Conservation (phyloP, 2,797 vertebrate species). For the Acanthopagrus latus region DNA sequence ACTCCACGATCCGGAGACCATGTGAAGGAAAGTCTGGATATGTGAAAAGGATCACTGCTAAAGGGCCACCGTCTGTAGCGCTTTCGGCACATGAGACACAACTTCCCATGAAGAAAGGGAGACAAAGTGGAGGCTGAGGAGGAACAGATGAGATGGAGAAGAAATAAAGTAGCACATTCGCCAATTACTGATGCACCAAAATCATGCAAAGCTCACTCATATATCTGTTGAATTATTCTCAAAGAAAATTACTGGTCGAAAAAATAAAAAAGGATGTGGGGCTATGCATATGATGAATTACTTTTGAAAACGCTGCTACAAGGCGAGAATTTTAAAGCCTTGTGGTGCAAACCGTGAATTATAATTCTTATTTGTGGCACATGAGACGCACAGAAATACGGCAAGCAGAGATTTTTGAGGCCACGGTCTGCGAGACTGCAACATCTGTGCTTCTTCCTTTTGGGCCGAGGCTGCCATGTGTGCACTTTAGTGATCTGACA, state of each 20-base stretch:
- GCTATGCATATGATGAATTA: conserved; percentile 39
- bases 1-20: conserved; percentile 59
- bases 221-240: conserved; percentile 73
- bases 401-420: conserved; percentile 39
- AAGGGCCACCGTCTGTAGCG: conserved; percentile 40
- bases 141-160: conserved; percentile 43
- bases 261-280: conserved; percentile 44
- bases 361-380: conserved; percentile 44
- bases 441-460: conserved; percentile 61
- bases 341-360: conserved; percentile 32
- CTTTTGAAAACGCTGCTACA: conserved; percentile 57
- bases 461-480: conserved; percentile 62
- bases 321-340: conserved; percentile 55
- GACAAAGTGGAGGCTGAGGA: conserved; percentile 52
- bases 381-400: conserved; percentile 25
- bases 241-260: conserved; percentile 61
- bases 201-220: conserved; percentile 58
- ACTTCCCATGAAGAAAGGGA: conserved; percentile 60
- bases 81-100: conserved; percentile 45
- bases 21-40: conserved; percentile 62
- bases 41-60: conserved; percentile 67
- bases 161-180: conserved; percentile 37
- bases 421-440: conserved; percentile 25
- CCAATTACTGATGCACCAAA: conserved; percentile 64
- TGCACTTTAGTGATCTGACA: conserved; percentile 76